These are phyloP conservation scores for Daphoenositta chrysoptera DNA, from an alignment of 2,113 vertebrate species.

Conservation along the genomic window DNA sequence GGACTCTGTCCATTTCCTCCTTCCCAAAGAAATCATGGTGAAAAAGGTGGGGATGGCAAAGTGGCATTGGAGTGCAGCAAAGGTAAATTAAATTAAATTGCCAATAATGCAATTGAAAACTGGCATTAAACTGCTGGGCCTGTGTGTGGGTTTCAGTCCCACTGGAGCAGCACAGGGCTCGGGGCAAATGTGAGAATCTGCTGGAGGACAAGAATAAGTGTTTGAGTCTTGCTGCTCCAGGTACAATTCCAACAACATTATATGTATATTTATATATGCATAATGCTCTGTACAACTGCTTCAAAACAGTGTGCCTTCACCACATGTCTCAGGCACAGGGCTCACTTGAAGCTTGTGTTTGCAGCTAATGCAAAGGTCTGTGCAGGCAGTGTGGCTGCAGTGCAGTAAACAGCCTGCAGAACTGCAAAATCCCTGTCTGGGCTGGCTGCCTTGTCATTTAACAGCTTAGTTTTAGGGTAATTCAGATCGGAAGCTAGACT, in stretches of 20 bases:
- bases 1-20: background rate
- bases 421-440: background rate
- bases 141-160: background rate
- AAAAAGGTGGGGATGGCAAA: background rate
- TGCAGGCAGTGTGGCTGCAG: background rate
- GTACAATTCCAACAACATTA: background rate
- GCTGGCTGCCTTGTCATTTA: background rate
- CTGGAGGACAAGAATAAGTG: background rate
- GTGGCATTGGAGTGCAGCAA: background rate
- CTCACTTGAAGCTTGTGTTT: background rate
- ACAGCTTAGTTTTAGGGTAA: background rate
- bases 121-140: background rate
- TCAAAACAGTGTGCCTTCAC: background rate
- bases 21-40: background rate
- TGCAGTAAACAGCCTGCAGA: background rate
- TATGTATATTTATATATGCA: background rate
- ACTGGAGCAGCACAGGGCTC: background rate
- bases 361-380: background rate
- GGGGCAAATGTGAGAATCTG: background rate
- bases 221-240: background rate
- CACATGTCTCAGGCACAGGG: background rate
- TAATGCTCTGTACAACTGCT: background rate
- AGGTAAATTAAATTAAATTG: too few relatives aligned
- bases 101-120: too few relatives aligned
- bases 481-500: background rate